A percentile compares a stretch with the other conserved stretches of the same genome.
Evolutionary conservation across 2,113 vertebrate genomes (phyloP).

Genomic region (Microcebus griseorufus): DNA sequence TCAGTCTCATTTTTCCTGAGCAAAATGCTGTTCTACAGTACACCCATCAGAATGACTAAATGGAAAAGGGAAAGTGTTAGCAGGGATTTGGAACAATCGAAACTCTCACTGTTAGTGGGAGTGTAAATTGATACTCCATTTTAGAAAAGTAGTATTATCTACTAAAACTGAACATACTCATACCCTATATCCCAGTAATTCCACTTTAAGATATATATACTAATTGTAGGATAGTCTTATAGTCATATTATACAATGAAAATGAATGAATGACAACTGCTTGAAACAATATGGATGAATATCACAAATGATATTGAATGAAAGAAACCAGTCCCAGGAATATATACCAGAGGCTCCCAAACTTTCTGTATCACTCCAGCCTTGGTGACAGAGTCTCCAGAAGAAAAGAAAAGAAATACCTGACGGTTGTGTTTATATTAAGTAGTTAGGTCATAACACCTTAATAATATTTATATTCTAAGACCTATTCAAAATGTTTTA

Average conservation of each 20-base stretch:
- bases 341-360: not conserved
- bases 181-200: not conserved
- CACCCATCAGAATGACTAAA: not conserved
- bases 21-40: not conserved
- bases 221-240: not conserved
- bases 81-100: not conserved
- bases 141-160: constrained; percentile 4
- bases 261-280: not conserved
- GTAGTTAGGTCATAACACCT: not conserved
- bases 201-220: not conserved
- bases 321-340: not conserved
- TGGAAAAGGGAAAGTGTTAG: not conserved
- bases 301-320: not conserved
- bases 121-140: not conserved
- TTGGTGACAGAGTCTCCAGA: too few species aligned
- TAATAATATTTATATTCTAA: not conserved
- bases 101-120: not conserved
- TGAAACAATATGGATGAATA: not conserved
- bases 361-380: not conserved
- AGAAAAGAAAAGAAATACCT: not conserved
- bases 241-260: not conserved
- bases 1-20: not conserved
- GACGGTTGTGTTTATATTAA: not conserved
- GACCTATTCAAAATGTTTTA: not conserved
- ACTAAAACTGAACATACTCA: not conserved